Evolutionary conservation across 2,888 invertebrate species (phyloP).

Genomic region (Stramonita haemastoma): DNA sequence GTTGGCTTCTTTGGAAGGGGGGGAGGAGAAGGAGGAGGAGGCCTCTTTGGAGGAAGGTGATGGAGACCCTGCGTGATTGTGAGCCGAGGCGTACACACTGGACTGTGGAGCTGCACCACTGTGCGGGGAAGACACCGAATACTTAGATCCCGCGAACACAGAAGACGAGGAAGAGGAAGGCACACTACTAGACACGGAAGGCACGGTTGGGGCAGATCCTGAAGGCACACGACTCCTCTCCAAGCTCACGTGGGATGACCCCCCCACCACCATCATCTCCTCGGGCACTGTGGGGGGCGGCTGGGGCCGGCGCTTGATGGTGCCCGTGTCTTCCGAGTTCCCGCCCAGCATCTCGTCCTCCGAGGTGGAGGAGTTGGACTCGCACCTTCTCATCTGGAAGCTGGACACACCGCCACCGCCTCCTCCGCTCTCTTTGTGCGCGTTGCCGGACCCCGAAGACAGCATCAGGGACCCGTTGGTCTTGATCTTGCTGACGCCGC

Average conservation of each 20-base stretch:
- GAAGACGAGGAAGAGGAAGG: background rate
- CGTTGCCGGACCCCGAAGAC: conserved; percentile 53
- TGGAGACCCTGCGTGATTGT: background rate
- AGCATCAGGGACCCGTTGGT: conserved; percentile 75
- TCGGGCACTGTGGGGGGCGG: conserved; percentile 38
- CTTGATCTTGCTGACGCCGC: conserved; percentile 74
- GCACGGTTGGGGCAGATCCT: background rate
- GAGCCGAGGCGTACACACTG: background rate
- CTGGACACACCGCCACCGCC: conserved; percentile 51
- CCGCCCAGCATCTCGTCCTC: conserved; percentile 70
- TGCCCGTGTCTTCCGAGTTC: conserved; percentile 72
- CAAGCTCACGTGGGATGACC: background rate
- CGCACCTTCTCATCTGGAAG: conserved; percentile 64
- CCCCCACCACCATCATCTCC: background rate
- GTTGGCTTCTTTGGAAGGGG: background rate
- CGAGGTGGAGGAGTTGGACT: conserved; percentile 71
- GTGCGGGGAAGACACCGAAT: background rate
- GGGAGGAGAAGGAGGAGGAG: background rate
- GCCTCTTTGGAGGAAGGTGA: background rate
- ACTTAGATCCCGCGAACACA: background rate
- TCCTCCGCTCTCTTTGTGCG: conserved; percentile 62
- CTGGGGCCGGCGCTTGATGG: conserved; percentile 69
- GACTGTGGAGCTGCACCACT: background rate
- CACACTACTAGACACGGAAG: background rate
- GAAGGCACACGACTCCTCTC: conserved; percentile 17